phyloP scores from a whole-genome alignment of 2,113 vertebrate species.

The Sakesphorus luctuosus region DNA sequence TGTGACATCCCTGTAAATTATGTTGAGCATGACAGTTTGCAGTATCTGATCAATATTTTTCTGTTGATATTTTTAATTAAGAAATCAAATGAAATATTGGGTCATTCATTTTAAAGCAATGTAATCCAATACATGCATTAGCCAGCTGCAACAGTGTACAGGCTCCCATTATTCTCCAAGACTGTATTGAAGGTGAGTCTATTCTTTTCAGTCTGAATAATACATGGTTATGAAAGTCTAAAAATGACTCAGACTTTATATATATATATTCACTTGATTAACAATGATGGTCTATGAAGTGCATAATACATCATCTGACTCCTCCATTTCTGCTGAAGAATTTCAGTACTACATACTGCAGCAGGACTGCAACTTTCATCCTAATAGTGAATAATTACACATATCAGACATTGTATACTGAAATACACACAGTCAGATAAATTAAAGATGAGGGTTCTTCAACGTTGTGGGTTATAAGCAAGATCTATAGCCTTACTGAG shows the following conservation, averaged over 20 bases:
- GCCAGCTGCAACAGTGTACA: background rate
- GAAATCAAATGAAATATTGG: conserved; percentile 11
- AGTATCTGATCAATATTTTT: background rate
- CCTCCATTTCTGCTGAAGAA: conserved; percentile 39
- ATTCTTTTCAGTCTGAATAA: conserved; percentile 59
- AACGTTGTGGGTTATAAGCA: conserved; percentile 43
- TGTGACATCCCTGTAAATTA: background rate
- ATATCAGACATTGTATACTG: conserved; percentile 44
- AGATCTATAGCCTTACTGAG: conserved; percentile 53
- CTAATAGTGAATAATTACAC: conserved; percentile 62
- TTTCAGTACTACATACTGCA: conserved; percentile 34
- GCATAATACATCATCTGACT: conserved; percentile 48
- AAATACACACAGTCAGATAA: conserved; percentile 55
- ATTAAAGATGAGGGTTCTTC: conserved; percentile 62
- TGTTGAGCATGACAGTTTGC: background rate
- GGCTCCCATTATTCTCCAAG: background rate
- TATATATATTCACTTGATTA: conserved; percentile 49
- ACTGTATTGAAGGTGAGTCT: background rate
- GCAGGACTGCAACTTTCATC: conserved; percentile 47
- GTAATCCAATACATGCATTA: background rate
- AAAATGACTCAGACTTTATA: conserved; percentile 58
- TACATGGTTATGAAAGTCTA: conserved; percentile 55
- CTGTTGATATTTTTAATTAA: conserved; percentile 34
- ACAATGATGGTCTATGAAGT: conserved; percentile 47
- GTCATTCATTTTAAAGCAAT: background rate